phyloP scores from a whole-genome alignment of 2,888 invertebrate genomes.

The Frankliniella fusca region DNA sequence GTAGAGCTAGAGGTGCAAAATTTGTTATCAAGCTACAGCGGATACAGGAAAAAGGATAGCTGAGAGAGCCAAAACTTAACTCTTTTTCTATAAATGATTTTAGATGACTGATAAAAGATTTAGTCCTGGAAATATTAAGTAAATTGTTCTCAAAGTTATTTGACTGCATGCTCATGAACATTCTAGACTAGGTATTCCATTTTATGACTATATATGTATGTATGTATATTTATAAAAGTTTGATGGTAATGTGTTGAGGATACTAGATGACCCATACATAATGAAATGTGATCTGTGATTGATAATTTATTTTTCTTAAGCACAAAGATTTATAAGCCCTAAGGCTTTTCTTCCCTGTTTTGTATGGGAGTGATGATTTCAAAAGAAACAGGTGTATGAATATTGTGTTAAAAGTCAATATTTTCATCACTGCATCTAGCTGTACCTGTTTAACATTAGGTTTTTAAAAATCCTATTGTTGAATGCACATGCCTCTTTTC shows the following conservation, averaged over 20 bases:
- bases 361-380: not conserved
- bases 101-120: too few relatives aligned
- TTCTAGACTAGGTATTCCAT: not conserved
- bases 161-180: not conserved
- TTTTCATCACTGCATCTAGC: not conserved
- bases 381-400: not conserved
- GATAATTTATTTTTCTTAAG: not conserved
- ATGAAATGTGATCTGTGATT: not conserved
- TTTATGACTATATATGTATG: not conserved
- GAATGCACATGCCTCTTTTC: not conserved
- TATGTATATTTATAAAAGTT: not conserved
- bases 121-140: too few relatives aligned
- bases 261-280: not conserved
- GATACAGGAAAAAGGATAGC: slow-evolving; percentile 34
- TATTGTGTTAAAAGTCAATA: not conserved
- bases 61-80: not conserved
- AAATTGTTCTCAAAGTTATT: not conserved
- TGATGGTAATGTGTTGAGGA: not conserved
- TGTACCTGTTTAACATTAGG: not conserved
- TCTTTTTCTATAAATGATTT: too few relatives aligned
- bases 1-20: slow-evolving; percentile 39
- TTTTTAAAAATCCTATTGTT: not conserved
- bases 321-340: not conserved
- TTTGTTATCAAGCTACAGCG: slow-evolving; percentile 38
- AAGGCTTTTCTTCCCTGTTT: not conserved